A percentile compares a stretch with the other conserved stretches of the same genome.
Conservation (phyloP, 2,888 invertebrate genomes). For the Agonopterix subpropinquella region DNA sequence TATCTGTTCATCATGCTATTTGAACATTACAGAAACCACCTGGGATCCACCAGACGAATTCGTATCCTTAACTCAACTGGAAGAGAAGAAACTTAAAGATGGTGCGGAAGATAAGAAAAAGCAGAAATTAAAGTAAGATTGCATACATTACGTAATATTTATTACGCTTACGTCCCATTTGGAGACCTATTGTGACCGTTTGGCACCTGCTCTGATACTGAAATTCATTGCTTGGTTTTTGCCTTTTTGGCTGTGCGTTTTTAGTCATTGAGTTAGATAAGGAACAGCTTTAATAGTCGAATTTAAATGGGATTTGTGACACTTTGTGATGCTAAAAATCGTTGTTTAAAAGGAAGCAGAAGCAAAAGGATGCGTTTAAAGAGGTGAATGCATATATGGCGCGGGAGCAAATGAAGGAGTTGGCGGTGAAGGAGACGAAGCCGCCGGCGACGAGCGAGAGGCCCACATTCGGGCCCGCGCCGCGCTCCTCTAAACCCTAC, state of each 20-base stretch:
- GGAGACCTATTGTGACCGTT: no score
- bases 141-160: no score
- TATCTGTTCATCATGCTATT: no score
- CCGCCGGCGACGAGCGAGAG: slow-evolving; percentile 10
- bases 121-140: slow-evolving; percentile 45
- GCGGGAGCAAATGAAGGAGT: slow-evolving; percentile 69
- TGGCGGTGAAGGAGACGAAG: slow-evolving; percentile 43
- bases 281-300: no score
- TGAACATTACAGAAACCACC: slow-evolving; percentile 76
- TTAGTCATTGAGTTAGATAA: no score
- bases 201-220: no score
- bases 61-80: slow-evolving; percentile 80
- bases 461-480: slow-evolving; percentile 63
- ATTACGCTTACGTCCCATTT: no score
- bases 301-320: neutral
- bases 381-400: slow-evolving; percentile 56
- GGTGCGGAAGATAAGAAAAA: slow-evolving; percentile 45
- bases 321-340: no score
- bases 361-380: slow-evolving; percentile 45
- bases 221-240: no score
- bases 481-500: slow-evolving; percentile 79
- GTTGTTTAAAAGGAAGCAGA: slow-evolving; percentile 36
- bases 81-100: slow-evolving; percentile 61
- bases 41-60: slow-evolving; percentile 88
- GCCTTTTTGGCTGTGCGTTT: no score